Evolutionary conservation across 2,797 vertebrate genomes (phyloP).

Genomic region (Myoxocephalus aenaeus): DNA sequence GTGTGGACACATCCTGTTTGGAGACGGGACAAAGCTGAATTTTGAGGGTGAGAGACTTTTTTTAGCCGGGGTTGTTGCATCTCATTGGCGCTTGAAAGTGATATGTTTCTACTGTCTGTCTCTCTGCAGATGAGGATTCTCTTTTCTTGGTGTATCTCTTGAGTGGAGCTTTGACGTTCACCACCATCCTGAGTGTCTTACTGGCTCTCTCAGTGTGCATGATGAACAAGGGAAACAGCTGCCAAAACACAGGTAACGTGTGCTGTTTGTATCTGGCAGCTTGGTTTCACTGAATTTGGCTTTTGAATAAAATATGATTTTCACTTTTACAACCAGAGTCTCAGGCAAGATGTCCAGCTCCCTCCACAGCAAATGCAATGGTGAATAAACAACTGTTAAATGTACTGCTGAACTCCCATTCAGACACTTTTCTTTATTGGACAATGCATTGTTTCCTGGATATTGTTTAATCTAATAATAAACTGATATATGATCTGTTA

Average conservation of each 20-base stretch:
- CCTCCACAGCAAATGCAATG: not conserved
- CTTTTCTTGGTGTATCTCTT: constrained; percentile 10
- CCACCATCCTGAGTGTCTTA: constrained; percentile 14
- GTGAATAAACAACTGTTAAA: not conserved
- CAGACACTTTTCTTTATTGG: not conserved
- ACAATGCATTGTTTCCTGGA: not conserved
- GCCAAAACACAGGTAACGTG: constrained; percentile 6
- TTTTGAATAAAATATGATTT: not conserved
- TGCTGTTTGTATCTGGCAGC: not conserved
- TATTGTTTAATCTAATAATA: not conserved
- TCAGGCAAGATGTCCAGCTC: not conserved
- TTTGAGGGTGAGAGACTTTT: not conserved
- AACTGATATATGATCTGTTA: not conserved
- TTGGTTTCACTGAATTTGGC: not conserved
- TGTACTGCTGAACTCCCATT: not conserved
- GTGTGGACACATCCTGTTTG: constrained; percentile 66
- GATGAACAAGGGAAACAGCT: constrained; percentile 1
- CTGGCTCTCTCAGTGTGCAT: constrained; percentile 11
- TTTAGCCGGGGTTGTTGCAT: not conserved
- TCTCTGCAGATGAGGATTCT: constrained; percentile 11
- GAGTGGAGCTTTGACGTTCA: constrained; percentile 29
- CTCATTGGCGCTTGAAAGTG: not conserved
- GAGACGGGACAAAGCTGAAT: constrained; percentile 23
- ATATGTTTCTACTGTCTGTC: not conserved
- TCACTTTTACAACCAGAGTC: not conserved